Evolutionary conservation across 2,888 invertebrate species (phyloP).

Genomic region (Carpatolechia fugitivella): DNA sequence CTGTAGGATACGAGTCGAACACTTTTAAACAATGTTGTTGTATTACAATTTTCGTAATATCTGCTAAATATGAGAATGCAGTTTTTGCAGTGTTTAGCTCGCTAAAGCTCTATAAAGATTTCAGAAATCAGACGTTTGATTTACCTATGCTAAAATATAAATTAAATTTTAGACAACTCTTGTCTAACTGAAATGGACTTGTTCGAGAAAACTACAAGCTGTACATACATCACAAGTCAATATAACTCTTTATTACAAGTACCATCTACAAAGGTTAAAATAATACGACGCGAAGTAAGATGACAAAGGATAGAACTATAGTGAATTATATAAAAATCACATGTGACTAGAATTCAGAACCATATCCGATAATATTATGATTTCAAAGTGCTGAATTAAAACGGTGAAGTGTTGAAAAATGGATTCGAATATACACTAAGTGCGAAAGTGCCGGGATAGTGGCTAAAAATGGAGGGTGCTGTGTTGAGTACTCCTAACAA

Average conservation of each 20-base stretch:
- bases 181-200: slow-evolving; percentile 11
- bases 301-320: neutral
- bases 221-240: slow-evolving; percentile 1
- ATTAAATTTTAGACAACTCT: slow-evolving; percentile 3
- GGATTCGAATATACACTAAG: slow-evolving; percentile 56
- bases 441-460: slow-evolving; percentile 16
- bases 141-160: slow-evolving; percentile 22
- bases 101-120: too few relatives aligned
- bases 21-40: neutral
- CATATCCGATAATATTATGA: neutral
- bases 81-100: too few relatives aligned
- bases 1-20: neutral
- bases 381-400: neutral
- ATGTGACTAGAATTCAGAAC: neutral
- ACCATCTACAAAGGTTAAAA: neutral
- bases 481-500: slow-evolving; percentile 71
- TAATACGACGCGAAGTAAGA: neutral
- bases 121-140: slow-evolving; percentile 19
- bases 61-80: too few relatives aligned
- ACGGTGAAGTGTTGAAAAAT: slow-evolving; percentile 37
- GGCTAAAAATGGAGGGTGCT: slow-evolving; percentile 72
- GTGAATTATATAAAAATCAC: neutral
- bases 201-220: neutral
- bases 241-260: neutral
- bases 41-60: too few relatives aligned